Percentiles rank a stretch among this genome's conserved stretches.
These are phyloP conservation scores for Cryptophagus acutangulus DNA, from an alignment of 2,888 invertebrate genomes.

Conservation along the genomic window DNA sequence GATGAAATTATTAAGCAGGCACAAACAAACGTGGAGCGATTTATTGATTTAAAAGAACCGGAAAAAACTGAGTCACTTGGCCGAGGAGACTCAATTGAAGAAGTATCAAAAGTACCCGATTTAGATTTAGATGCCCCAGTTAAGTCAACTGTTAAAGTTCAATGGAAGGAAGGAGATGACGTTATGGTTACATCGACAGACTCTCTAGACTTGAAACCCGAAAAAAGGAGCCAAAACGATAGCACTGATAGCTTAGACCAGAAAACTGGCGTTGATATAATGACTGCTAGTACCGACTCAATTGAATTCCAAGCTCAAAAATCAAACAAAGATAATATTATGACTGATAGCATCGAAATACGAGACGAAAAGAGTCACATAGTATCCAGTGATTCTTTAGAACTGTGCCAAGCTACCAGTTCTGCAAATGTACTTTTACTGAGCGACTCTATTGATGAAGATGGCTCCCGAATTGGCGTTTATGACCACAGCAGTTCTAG, in stretches of 20 bases:
- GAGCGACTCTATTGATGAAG: constrained; percentile 51
- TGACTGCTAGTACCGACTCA: constrained; percentile 58
- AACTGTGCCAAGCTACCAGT: constrained; percentile 42
- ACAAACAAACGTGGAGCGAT: constrained; percentile 61
- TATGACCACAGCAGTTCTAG: constrained; percentile 50
- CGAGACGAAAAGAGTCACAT: constrained; percentile 39
- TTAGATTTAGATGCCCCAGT: constrained; percentile 49
- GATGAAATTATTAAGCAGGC: constrained; percentile 65
- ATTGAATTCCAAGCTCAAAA: constrained; percentile 50
- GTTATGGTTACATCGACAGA: constrained; percentile 60
- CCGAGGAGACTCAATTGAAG: constrained; percentile 52
- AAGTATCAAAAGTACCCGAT: constrained; percentile 53
- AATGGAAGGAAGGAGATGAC: constrained; percentile 47
- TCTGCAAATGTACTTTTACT: constrained; percentile 33
- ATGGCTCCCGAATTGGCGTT: constrained; percentile 41
- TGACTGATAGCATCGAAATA: constrained; percentile 56
- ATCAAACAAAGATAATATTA: constrained; percentile 41
- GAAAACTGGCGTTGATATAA: constrained; percentile 52
- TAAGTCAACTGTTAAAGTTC: constrained; percentile 45
- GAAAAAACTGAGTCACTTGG: constrained; percentile 55
- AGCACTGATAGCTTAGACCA: constrained; percentile 67
- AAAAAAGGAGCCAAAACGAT: constrained; percentile 52
- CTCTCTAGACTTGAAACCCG: constrained; percentile 54
- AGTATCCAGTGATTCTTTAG: constrained; percentile 52
- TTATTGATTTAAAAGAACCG: constrained; percentile 54